Evolutionary conservation across 2,797 vertebrate species (phyloP).

Genomic region (Liasis olivaceus): DNA sequence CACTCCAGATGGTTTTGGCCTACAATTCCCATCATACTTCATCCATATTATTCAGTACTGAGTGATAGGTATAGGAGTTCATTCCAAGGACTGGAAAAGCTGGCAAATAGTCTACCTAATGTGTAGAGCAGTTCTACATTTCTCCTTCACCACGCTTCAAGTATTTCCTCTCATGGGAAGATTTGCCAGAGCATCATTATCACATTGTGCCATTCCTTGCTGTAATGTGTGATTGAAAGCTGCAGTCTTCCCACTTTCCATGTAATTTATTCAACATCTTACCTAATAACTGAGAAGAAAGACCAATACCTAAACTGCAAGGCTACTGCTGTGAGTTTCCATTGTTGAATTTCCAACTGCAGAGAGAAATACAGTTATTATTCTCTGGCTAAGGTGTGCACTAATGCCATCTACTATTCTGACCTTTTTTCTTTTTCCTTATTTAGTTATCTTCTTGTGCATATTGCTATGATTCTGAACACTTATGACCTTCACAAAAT

Average conservation of each 20-base stretch:
- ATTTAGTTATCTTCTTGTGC: not conserved
- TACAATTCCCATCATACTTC: not conserved
- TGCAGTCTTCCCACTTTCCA: not conserved
- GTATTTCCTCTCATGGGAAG: not conserved
- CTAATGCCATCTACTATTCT: not conserved
- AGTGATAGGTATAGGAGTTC: not conserved
- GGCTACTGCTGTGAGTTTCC: not conserved
- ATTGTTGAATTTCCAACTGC: not conserved
- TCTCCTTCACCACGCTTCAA: not conserved
- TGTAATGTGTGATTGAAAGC: not conserved
- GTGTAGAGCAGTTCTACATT: not conserved
- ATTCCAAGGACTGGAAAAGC: not conserved
- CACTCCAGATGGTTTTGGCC: not conserved
- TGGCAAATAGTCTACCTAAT: not conserved
- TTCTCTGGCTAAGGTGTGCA: not conserved
- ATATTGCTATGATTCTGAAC: not conserved
- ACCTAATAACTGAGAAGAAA: not conserved
- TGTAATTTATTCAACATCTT: not conserved
- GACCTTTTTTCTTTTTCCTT: not conserved
- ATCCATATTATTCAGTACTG: not conserved
- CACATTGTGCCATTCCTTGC: not conserved
- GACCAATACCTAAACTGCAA: not conserved
- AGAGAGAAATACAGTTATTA: not conserved
- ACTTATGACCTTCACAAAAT: not conserved
- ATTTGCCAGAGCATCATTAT: not conserved